phyloP scores from a whole-genome alignment of 2,113 vertebrate species.

The Athene cunicularia region DNA sequence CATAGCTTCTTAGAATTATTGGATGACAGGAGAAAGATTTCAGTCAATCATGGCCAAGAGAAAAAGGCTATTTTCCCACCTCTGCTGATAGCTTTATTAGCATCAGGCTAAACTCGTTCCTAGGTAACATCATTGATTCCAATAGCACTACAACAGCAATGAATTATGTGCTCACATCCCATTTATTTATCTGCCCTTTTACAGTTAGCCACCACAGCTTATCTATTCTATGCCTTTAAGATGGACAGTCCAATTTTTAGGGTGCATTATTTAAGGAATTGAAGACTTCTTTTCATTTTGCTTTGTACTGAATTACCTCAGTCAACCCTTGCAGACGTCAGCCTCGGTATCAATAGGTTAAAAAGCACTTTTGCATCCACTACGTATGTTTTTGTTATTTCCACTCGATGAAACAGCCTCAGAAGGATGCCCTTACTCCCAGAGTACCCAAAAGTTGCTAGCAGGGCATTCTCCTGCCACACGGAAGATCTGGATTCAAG shows the following conservation, averaged over 20 bases:
- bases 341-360: background rate
- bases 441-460: background rate
- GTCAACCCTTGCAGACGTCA: background rate
- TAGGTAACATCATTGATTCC: background rate
- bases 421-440: background rate
- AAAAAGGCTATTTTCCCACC: background rate
- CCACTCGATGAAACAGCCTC: background rate
- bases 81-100: conserved; percentile 24
- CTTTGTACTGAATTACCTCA: background rate
- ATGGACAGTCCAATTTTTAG: background rate
- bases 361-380: background rate
- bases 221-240: background rate
- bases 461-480: background rate
- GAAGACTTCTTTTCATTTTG: background rate
- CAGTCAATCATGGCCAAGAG: background rate
- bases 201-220: background rate
- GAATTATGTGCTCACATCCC: background rate
- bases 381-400: background rate
- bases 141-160: background rate
- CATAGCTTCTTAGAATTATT: conserved; percentile 16
- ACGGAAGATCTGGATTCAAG: background rate
- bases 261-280: background rate
- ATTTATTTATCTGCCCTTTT: background rate
- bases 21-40: conserved; percentile 17
- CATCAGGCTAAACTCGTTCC: background rate